Evolutionary conservation across 2,888 invertebrate genomes (phyloP), one percentile per base, ranked within the genome.

Genomic region (Panopea generosa): DNA sequence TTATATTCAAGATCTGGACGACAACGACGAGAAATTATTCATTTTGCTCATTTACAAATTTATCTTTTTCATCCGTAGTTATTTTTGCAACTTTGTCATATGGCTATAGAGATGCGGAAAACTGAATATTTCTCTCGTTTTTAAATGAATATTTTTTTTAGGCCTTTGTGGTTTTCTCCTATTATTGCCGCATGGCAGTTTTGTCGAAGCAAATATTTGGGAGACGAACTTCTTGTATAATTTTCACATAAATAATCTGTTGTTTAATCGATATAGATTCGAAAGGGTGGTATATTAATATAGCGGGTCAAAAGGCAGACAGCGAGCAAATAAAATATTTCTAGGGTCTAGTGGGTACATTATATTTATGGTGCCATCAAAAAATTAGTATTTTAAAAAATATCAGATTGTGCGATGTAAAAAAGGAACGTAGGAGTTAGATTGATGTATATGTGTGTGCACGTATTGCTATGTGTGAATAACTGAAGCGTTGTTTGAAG

Each of bases 181-280:
- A 33, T 33, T 33, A 33, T 33, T 33, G 33, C 4, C 11, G 33
- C 33, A 33, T 33, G 4, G 6, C 11, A 33, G 4, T 11, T 33
- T 33, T 11, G 6, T 7, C 33, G 33, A 33, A 7, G 33, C 33
- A 33, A 33, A 33, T 4, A 7, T 33, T 47, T 20, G 7, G 4
- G 16, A 20, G 14, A 52, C 52, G 52, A 52, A 52, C 22, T 14
- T 14, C 22, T 20, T 16, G 76, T 60, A 76, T 76, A 76, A 76
- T 71, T 76, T 76, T 76, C 76, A 67, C 67, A 76, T 76, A 57
- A 76, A 76, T 76, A 61, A 66, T 38, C 18, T 40, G 27, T 24
- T 11, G 27, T 1, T 26, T 24, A 55, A 67, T 76, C 71, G 62
- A 67, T 71, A 47, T 53, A 20, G 24, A 49, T 63, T 62, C 29